Evolutionary conservation across 2,797 vertebrate genomes (phyloP).

Genomic region (Morus bassanus): DNA sequence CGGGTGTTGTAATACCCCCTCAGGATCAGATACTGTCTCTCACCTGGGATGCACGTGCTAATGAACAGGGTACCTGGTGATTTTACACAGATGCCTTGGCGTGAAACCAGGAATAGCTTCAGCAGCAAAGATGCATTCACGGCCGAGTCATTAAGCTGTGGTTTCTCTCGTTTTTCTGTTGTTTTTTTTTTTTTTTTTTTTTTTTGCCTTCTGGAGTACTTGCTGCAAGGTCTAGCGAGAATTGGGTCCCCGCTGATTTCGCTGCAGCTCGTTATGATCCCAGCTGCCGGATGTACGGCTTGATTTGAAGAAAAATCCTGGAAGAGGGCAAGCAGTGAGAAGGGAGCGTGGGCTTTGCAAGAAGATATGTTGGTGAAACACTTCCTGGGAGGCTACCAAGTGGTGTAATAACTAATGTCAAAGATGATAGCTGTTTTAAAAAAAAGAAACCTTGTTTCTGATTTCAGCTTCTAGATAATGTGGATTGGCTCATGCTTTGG

Average conservation of each 20-base stretch:
- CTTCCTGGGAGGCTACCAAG: not conserved
- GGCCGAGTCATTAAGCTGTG: not conserved
- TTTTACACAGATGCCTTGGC: not conserved
- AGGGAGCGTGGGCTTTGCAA: accelerated
- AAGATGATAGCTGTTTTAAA: not conserved
- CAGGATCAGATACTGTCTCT: accelerated
- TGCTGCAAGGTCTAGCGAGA: not conserved
- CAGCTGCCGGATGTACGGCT: accelerated
- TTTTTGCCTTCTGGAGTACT: not conserved
- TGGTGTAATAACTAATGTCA: not conserved
- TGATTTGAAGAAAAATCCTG: not conserved
- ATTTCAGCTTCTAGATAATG: not conserved
- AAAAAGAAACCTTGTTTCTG: not conserved
- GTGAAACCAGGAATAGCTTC: not conserved
- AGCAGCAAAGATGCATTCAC: not conserved
- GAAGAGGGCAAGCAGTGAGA: not conserved
- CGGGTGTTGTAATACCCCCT: accelerated
- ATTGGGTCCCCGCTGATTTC: not conserved
- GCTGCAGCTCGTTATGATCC: not conserved
- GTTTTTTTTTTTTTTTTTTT: not conserved
- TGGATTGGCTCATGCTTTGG: not conserved
- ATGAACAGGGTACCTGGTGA: not conserved
- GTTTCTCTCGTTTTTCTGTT: not conserved
- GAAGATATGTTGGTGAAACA: not conserved
- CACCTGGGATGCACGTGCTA: not conserved